Conservation (phyloP, 2,113 vertebrate genomes). For the Coregonus clupeaformis region DNA sequence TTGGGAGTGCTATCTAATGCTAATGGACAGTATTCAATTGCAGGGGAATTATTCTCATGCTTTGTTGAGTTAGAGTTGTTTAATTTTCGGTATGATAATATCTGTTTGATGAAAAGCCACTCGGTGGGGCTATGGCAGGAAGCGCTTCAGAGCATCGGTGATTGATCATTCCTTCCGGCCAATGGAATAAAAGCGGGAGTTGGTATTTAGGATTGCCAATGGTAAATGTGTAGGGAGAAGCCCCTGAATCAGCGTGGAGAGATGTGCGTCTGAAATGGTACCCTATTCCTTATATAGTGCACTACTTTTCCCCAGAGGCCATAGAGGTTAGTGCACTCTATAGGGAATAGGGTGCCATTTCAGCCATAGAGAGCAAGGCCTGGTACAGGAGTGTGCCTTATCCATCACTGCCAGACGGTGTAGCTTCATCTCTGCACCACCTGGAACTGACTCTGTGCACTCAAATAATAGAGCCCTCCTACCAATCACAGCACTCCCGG, state of each 20-base stretch:
- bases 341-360: no score
- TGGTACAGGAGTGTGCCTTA: constrained; percentile 2
- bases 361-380: not conserved
- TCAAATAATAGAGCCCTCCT: not conserved
- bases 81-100: not conserved
- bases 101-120: not conserved
- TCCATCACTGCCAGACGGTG: not conserved
- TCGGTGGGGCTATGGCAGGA: not conserved
- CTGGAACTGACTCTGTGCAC: constrained; percentile 1
- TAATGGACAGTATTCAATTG: no score
- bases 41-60: not conserved
- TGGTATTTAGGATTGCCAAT: not conserved
- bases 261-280: not conserved
- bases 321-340: no score
- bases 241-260: not conserved
- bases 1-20: no score
- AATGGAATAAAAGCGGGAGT: not conserved
- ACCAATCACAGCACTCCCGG: not conserved
- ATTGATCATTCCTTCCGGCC: not conserved
- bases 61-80: not conserved
- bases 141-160: no score
- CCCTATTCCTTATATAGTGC: no score
- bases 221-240: not conserved
- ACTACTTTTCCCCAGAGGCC: no score
- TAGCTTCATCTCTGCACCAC: constrained; percentile 5